Evolutionary conservation across 2,888 invertebrate genomes (phyloP).

Genomic region (Bimastos eiseni): DNA sequence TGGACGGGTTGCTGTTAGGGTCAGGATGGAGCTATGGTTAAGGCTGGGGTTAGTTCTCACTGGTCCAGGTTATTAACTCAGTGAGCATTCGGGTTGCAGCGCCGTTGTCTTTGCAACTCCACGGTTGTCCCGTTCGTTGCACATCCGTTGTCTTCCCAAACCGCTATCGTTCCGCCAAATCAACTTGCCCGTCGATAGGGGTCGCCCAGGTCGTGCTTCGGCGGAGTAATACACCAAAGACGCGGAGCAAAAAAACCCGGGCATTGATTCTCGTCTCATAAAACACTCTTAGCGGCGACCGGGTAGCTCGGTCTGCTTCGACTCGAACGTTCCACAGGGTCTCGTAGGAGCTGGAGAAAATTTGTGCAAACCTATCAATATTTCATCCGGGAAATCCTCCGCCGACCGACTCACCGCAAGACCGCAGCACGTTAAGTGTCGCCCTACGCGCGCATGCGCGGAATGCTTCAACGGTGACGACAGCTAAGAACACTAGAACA

Average conservation of each 20-base stretch:
- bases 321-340: neutral
- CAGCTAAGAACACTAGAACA: neutral
- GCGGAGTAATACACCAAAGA: neutral
- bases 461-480: neutral
- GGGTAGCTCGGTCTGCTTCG: neutral
- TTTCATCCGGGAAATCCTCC: conserved; percentile 16
- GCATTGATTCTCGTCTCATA: conserved; percentile 7
- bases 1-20: too few relatives aligned
- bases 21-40: too few relatives aligned
- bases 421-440: too few relatives aligned
- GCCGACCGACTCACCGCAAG: neutral
- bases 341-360: neutral
- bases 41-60: too few relatives aligned
- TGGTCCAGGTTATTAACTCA: too few relatives aligned
- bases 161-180: neutral
- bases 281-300: conserved; percentile 23
- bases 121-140: too few relatives aligned
- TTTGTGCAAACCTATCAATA: conserved; percentile 18
- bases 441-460: conserved; percentile 9
- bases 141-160: too few relatives aligned
- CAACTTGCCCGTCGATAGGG: neutral
- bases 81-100: too few relatives aligned
- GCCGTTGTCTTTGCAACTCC: neutral
- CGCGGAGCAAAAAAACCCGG: neutral
- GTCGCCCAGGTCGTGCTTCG: neutral